These are phyloP conservation scores for Microcebus tavaratra DNA, from an alignment of 2,113 vertebrate species.

Conservation along the genomic window DNA sequence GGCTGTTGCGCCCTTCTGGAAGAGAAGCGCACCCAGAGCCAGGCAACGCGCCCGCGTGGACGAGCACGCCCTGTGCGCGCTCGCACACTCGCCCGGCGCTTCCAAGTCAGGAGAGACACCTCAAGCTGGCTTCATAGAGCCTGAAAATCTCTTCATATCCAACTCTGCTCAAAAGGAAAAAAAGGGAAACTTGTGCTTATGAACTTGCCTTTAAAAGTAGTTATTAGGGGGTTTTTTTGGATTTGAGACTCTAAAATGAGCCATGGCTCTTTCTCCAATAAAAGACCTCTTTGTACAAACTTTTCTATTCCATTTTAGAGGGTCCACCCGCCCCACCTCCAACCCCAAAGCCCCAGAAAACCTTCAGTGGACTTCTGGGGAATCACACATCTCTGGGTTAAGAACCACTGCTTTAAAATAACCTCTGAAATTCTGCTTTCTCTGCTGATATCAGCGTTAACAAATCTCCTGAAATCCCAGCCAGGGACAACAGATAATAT, in stretches of 20 bases:
- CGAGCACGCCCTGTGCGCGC: background rate
- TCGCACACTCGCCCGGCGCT: background rate
- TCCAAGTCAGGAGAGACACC: background rate
- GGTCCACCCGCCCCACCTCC: too few relatives aligned
- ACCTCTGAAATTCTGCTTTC: background rate
- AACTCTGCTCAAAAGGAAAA: slow-evolving; percentile 3
- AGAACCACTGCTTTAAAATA: background rate
- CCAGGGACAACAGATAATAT: background rate
- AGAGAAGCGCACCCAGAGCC: background rate
- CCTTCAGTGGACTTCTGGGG: background rate
- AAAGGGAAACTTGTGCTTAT: background rate
- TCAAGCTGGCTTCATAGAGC: background rate
- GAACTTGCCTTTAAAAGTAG: background rate
- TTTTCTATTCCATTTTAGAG: background rate
- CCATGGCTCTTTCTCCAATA: background rate
- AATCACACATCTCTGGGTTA: background rate
- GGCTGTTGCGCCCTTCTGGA: background rate
- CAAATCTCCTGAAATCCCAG: slow-evolving; percentile 14
- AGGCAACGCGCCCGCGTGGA: fast-evolving
- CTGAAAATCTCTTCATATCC: background rate
- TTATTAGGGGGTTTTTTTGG: background rate
- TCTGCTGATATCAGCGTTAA: background rate
- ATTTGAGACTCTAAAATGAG: slow-evolving; percentile 11
- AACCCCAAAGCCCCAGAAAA: background rate
- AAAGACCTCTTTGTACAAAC: background rate